A percentile compares a stretch with the other conserved stretches of the same genome.
Evolutionary conservation across 1,140 invertebrate genomes (phyloP).

Genomic region (Drosophila tsacasi): DNA sequence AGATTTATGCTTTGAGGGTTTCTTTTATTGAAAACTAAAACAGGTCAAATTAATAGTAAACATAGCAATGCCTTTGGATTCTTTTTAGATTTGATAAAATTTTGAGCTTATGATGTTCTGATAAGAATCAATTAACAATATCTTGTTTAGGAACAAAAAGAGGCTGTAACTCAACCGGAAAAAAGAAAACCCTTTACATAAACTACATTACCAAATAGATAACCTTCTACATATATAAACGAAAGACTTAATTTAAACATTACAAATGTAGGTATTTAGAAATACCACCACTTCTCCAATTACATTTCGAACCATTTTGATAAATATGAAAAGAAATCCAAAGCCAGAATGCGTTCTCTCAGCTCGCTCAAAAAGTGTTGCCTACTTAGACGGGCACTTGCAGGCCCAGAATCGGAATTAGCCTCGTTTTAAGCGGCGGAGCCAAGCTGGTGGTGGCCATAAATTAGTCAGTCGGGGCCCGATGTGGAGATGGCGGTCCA

Average conservation of each 20-base stretch:
- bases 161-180: no score
- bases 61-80: neutral
- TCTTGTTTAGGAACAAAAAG: neutral
- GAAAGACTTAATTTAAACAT: neutral
- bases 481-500: conserved; percentile 62
- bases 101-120: neutral
- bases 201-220: neutral
- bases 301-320: no score
- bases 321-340: neutral
- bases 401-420: conserved; percentile 57
- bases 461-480: conserved; percentile 69
- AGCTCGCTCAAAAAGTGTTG: conserved; percentile 27
- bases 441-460: conserved; percentile 70
- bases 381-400: conserved; percentile 55
- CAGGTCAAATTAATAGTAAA: neutral
- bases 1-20: neutral
- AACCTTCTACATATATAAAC: neutral
- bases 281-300: neutral
- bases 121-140: neutral
- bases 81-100: neutral
- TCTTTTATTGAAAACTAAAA: neutral
- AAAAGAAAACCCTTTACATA: neutral
- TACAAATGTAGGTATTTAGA: neutral
- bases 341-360: neutral
- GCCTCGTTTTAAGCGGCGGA: conserved; percentile 63